phyloP scores from a whole-genome alignment of 1,140 invertebrate genomes.

The Eubasilissa regina region DNA sequence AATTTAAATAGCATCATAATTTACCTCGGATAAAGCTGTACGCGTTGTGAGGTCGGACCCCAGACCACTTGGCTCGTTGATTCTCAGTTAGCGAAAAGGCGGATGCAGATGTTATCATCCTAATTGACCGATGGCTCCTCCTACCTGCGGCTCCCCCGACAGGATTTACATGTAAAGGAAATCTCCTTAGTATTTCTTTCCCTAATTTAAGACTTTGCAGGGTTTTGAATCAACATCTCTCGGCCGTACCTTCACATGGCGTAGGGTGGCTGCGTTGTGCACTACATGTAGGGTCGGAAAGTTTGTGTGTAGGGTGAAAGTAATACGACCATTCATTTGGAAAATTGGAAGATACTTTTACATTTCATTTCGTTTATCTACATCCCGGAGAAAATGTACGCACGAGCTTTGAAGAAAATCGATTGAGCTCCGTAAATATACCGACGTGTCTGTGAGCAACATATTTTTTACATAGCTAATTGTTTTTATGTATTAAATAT shows the following conservation, averaged over 20 bases:
- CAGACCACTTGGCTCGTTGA: constrained; percentile 24
- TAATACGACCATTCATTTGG: constrained; percentile 39
- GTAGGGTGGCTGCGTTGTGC: neutral
- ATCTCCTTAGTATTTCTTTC: constrained; percentile 52
- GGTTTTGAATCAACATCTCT: constrained; percentile 53
- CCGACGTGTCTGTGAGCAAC: no score
- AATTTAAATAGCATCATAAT: no score
- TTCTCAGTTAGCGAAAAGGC: constrained; percentile 13
- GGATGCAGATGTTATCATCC: constrained; percentile 55
- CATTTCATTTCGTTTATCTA: constrained; percentile 17
- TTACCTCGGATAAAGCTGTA: no score
- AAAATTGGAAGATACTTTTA: constrained; percentile 42
- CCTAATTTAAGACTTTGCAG: constrained; percentile 56
- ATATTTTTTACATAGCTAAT: no score
- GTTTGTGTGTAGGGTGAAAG: constrained; percentile 35
- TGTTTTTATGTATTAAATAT: no score
- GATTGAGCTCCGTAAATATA: no score
- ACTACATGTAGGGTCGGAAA: constrained; percentile 12
- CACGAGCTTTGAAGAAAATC: no score
- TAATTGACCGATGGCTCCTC: constrained; percentile 56
- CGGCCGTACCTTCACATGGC: constrained; percentile 1
- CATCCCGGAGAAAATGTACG: neutral
- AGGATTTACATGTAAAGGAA: constrained; percentile 54
- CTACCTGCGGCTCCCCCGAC: constrained; percentile 43
- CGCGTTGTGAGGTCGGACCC: neutral